Conservation (phyloP, 2,888 invertebrate species). For the Hirtodrosophila trivittata region DNA sequence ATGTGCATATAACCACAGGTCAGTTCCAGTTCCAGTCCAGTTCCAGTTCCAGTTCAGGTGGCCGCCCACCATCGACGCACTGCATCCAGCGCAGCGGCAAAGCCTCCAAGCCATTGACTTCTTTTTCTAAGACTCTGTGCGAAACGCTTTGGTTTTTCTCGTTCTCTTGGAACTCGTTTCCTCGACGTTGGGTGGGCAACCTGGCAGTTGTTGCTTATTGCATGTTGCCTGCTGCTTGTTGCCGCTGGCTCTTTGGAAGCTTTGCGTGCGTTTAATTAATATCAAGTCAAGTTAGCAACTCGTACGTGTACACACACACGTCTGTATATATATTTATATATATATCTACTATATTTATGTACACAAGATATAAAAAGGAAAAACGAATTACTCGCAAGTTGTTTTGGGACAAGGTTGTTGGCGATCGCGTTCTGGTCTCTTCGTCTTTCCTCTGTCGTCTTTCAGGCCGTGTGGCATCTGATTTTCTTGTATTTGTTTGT, state of each 20-base stretch:
- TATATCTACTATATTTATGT: conserved; percentile 34
- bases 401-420: conserved; percentile 77
- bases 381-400: conserved; percentile 67
- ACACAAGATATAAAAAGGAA: conserved; percentile 57
- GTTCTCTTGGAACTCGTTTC: conserved; percentile 53
- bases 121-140: conserved; percentile 42
- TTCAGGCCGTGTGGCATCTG: conserved; percentile 35
- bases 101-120: conserved; percentile 46
- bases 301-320: conserved; percentile 19
- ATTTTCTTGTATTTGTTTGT: conserved; percentile 32
- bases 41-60: conserved; percentile 17
- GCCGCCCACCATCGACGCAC: conserved; percentile 55
- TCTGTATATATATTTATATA: neutral
- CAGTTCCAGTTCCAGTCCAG: too few species aligned
- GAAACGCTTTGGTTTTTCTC: conserved; percentile 30
- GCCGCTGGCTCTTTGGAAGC: conserved; percentile 53
- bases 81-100: conserved; percentile 17
- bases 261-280: conserved; percentile 76
- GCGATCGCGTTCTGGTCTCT: conserved; percentile 45
- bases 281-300: conserved; percentile 52
- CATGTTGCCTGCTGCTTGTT: conserved; percentile 1
- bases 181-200: conserved; percentile 55
- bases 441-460: conserved; percentile 23
- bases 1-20: too few species aligned
- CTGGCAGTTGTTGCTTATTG: conserved; percentile 21